Base-by-base conservation (phyloP, 2,888 invertebrate genomes). In the Nephrotoma appendiculata region DNA sequence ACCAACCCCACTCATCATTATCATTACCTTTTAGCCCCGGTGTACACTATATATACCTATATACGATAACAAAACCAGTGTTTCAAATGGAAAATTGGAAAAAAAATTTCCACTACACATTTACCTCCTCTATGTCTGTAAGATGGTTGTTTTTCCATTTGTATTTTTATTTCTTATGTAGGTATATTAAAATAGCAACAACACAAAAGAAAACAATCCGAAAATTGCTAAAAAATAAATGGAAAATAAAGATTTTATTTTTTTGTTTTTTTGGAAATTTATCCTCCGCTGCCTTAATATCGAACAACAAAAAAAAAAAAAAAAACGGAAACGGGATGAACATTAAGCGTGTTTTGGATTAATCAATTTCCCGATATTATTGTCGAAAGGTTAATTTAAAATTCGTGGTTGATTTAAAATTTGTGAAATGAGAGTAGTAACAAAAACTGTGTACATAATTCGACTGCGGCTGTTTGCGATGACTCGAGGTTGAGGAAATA, bases 361-460 rank as follows among this genome's bases (percentile, higher is more conserved):
- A 84, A 84, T 84, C 84, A 84, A 84, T 84, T 84, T 84, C 84
- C 84, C 84, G 71, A 71, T 71, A 71, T 71, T 71, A 71, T 71
- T 71, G 71, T 71, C 5, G 71, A 71, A 71, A 71, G 71, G 19
- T 71, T 71, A 71, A 71, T 71, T 71, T 71, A 31, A 71, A 71
- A 71, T 31, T 71, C 71, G 71, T 31, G 71, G 71, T 71, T 31
- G 71, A 31, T 71, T 71, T 71, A 71, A 31, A 71, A 31, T 71
- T 19, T 71, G 52, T n/a, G 7, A 52, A 52, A 52, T 15, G 31
- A 1, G 31, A 3, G 31, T 31, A 52, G 15, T 6, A 52, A 52
- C n/a, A 52, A 52, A 15, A 48, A n/a, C 5, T 15, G n/a, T 15
- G 52, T 52, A 15, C 5, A 19, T 52, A 52, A 52, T 19, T 52